These are phyloP conservation scores for Columbina picui DNA, from an alignment of 2,113 vertebrate species.

Conservation along the genomic window DNA sequence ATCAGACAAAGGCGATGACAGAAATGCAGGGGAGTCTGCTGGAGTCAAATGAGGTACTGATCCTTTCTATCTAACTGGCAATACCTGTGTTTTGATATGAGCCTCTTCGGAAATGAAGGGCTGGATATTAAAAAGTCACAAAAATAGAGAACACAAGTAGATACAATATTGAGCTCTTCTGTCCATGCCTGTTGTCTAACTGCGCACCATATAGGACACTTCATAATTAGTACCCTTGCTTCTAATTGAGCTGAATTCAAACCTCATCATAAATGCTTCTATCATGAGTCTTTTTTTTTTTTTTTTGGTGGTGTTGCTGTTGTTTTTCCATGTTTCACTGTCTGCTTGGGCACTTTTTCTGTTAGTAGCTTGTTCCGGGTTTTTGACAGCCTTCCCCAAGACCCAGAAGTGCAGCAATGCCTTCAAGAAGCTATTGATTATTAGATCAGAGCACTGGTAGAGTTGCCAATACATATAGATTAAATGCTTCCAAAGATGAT, in stretches of 20 bases:
- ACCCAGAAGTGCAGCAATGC: rapidly evolving
- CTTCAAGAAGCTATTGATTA: neutral
- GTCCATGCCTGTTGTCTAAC: slow-evolving; percentile 43
- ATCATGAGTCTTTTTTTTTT: rapidly evolving
- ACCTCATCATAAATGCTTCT: neutral
- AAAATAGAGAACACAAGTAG: neutral
- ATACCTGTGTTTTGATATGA: neutral
- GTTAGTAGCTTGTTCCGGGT: neutral
- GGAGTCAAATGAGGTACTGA: slow-evolving; percentile 66
- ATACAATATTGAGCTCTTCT: neutral
- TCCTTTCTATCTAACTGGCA: slow-evolving; percentile 20
- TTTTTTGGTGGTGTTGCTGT: neutral
- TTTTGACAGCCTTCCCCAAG: neutral
- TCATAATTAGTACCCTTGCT: neutral
- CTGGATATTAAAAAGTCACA: neutral
- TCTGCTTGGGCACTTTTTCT: neutral
- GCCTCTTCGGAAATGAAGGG: neutral
- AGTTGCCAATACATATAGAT: neutral
- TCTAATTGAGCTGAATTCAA: neutral
- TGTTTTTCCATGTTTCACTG: neutral
- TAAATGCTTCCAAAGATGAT: neutral
- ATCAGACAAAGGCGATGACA: slow-evolving; percentile 74
- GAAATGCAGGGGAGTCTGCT: slow-evolving; percentile 72
- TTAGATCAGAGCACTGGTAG: rapidly evolving
- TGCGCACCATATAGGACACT: neutral